Percentiles rank a stretch among this genome's conserved stretches.
phyloP scores from a whole-genome alignment of 2,797 vertebrate genomes.

The Bovichtus diacanthus region DNA sequence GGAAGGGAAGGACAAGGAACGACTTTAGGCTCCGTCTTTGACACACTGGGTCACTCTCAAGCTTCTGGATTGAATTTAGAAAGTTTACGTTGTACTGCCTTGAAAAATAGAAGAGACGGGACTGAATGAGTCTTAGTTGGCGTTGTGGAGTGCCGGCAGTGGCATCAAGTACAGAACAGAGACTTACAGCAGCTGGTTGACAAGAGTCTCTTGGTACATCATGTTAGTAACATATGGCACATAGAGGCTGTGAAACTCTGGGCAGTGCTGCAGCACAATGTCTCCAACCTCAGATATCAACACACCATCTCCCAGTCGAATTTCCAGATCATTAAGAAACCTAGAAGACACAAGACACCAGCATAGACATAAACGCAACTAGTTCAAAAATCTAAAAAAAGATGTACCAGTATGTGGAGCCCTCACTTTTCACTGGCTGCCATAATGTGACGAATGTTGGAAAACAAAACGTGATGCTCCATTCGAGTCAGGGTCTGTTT shows the following conservation, averaged over 20 bases:
- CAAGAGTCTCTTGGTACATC: constrained; percentile 87
- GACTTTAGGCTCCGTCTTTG: constrained; percentile 87
- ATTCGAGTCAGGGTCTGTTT: constrained; percentile 68
- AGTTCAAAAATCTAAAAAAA: fast-evolving
- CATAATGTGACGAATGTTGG: constrained; percentile 81
- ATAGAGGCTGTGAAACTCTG: constrained; percentile 78
- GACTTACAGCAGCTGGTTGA: constrained; percentile 84
- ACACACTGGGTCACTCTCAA: constrained; percentile 85
- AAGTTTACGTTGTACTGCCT: constrained; percentile 83
- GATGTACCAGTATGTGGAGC: not conserved
- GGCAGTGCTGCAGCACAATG: constrained; percentile 79
- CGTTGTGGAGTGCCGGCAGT: not conserved
- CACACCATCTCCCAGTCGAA: constrained; percentile 74
- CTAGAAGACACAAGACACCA: constrained; percentile 53
- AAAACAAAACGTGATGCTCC: constrained; percentile 86
- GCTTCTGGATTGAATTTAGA: constrained; percentile 70
- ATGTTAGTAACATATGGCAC: constrained; percentile 89
- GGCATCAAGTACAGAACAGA: not conserved
- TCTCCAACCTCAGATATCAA: constrained; percentile 82
- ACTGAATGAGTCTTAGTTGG: not conserved
- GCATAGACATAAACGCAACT: not conserved
- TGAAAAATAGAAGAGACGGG: not conserved
- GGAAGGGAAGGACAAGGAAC: constrained; percentile 89
- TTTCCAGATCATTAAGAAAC: constrained; percentile 85
- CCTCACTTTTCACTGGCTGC: constrained; percentile 74